Percentiles rank a stretch among this genome's conserved stretches.
These are phyloP conservation scores for Scalopus aquaticus DNA, from an alignment of 2,113 vertebrate species.

Conservation along the genomic window DNA sequence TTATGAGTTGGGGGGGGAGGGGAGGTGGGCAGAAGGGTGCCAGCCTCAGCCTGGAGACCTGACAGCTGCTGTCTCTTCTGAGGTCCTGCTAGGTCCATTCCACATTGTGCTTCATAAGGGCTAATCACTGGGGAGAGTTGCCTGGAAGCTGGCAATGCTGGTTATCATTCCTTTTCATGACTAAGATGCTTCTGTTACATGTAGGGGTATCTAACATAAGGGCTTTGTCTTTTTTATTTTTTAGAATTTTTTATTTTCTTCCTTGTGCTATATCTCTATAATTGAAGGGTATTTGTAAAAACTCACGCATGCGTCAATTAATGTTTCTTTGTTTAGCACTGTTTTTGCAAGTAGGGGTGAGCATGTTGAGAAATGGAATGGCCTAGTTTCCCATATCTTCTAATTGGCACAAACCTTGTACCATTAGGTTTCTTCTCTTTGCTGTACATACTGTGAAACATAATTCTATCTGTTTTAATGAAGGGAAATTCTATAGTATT, in stretches of 20 bases:
- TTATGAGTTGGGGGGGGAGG: too few species aligned
- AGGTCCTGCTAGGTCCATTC: neutral
- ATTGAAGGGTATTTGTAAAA: neutral
- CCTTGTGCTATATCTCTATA: neutral
- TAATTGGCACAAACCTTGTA: neutral
- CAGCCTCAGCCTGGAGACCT: neutral
- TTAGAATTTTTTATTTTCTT: neutral
- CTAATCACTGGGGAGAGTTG: rapidly evolving
- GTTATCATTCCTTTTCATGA: neutral
- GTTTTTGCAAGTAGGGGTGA: neutral
- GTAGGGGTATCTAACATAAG: neutral
- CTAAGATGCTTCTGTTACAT: neutral
- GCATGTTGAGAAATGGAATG: neutral
- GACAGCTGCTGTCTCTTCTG: neutral
- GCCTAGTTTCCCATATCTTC: neutral
- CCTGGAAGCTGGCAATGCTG: neutral
- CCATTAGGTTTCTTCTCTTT: neutral
- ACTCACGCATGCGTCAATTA: neutral
- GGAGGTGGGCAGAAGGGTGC: rapidly evolving
- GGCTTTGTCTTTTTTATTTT: neutral
- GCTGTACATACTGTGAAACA: neutral
- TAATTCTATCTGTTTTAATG: neutral
- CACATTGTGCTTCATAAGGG: neutral
- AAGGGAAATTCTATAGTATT: neutral
- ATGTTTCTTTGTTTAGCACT: neutral